Evolutionary conservation across 2,888 invertebrate species (phyloP).

Genomic region (Tuta absoluta): DNA sequence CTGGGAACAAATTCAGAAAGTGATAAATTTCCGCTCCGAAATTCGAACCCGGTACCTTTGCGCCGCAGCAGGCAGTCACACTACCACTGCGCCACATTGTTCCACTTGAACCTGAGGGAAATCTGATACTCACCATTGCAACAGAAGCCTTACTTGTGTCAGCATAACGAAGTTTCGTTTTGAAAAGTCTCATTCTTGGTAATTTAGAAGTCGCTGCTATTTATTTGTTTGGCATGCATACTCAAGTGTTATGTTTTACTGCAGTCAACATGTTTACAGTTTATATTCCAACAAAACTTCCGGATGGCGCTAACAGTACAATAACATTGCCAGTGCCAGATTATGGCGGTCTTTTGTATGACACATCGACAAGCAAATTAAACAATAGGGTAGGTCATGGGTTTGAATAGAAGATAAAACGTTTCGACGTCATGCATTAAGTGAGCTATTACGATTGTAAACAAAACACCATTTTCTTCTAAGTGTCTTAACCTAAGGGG

Average conservation of each 20-base stretch:
- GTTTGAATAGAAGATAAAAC: background rate
- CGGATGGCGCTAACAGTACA: constrained; percentile 10
- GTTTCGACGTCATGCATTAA: background rate
- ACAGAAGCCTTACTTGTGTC: too few species aligned
- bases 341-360: background rate
- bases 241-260: background rate
- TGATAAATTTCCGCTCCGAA: too few species aligned
- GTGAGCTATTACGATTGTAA: background rate
- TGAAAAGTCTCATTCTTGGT: background rate
- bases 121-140: too few species aligned
- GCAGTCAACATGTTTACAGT: constrained; percentile 9
- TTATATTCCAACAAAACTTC: background rate
- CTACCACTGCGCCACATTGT: too few species aligned
- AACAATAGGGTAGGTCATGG: constrained; percentile 1
- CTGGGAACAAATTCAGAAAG: too few species aligned
- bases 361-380: background rate
- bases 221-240: constrained; percentile 4
- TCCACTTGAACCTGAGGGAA: too few species aligned
- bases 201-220: background rate
- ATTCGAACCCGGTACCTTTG: too few species aligned
- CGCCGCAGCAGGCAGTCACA: too few species aligned
- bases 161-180: background rate
- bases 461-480: too few species aligned
- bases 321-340: background rate
- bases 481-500: too few species aligned